phyloP scores from a whole-genome alignment of 1,140 invertebrate species.

The Drosophila teissieri region DNA sequence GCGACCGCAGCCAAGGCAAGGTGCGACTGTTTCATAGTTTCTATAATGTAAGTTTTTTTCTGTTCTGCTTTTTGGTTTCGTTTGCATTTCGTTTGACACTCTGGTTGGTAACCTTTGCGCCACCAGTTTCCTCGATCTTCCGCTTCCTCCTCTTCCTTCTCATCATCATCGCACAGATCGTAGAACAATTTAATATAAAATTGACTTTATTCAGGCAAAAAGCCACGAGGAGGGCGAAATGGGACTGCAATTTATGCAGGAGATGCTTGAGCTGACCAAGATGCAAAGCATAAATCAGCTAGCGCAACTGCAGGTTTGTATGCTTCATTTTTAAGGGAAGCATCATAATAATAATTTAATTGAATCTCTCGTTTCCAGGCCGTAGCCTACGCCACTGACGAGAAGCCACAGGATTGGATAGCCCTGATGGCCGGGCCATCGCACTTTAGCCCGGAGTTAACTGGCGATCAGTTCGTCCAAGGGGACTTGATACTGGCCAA shows the following conservation, averaged over 20 bases:
- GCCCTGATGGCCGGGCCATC: slow-evolving; percentile 92
- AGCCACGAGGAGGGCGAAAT: slow-evolving; percentile 94
- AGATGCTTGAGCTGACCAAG: slow-evolving; percentile 97
- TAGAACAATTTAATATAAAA: background rate
- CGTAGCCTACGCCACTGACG: slow-evolving; percentile 85
- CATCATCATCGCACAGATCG: background rate
- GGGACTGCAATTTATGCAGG: slow-evolving; percentile 97
- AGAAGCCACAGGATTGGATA: slow-evolving; percentile 76
- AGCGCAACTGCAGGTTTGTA: slow-evolving; percentile 85
- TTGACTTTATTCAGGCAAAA: slow-evolving; percentile 88
- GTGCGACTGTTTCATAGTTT: slow-evolving; percentile 95
- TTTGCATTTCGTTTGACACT: slow-evolving; percentile 20
- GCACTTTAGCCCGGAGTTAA: slow-evolving; percentile 94
- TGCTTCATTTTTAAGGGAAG: background rate
- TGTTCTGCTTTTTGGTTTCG: slow-evolving; percentile 45
- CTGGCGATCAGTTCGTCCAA: slow-evolving; percentile 86
- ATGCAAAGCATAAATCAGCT: slow-evolving; percentile 88
- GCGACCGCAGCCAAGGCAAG: slow-evolving; percentile 89
- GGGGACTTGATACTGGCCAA: slow-evolving; percentile 88
- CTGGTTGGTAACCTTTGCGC: slow-evolving; percentile 1
- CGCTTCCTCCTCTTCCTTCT: background rate
- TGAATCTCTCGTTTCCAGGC: slow-evolving; percentile 63
- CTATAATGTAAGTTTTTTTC: slow-evolving; percentile 88
- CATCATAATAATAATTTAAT: background rate
- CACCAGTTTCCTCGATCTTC: slow-evolving; percentile 2